Evolutionary conservation across 2,113 vertebrate species (phyloP), one percentile per base, ranked within the genome.

Genomic region (Xenopus borealis): DNA sequence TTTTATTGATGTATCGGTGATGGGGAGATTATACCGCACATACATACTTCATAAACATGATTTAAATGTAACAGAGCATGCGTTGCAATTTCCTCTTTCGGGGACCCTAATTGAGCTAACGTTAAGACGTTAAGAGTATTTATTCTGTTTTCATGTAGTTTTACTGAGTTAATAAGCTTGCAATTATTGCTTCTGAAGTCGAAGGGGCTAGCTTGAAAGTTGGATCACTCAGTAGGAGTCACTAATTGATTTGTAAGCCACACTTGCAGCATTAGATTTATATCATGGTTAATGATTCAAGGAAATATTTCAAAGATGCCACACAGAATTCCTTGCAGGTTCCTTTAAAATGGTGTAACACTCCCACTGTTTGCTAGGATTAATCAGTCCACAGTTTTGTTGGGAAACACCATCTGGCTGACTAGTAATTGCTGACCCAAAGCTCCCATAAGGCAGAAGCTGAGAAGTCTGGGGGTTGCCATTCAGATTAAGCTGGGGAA

Each of bases 141-240:
- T 75, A 75, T 75, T 75, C 72, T 68, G 65, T 75, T 75, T n/a
- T 75, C 72, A 75, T 68, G 65, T 68, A 62, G 57, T 53, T 40
- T 75, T 75, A 75, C 64, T 40, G 30, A 50, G 67, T 75, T 75
- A 75, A 75, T 75, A 75, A 75, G 64, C 55, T 62, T 10, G 65
- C 65, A 75, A 68, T 75, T 75, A 68, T 3, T 2, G 23, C 64
- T 68, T 75, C 9, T 50, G 52, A 73, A 50, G 57, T 30, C 13
- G 45, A 17, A 11, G 57, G 63, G 20, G 47, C 44, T 14, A 46
- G 50, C 63, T 57, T 46, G 53, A 75, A 61, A 40, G 53, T 19
- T n/a, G 8, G 44, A 68, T 61, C 72, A 52, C 72, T 27, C 72
- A 52, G 65, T 20, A 9, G n/a, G 46, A 75, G 72, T 9, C 40